Evolutionary conservation across 1,140 invertebrate genomes (phyloP), one percentile per base, ranked within the genome.

Genomic region (Bombus haemorrhoidalis): DNA sequence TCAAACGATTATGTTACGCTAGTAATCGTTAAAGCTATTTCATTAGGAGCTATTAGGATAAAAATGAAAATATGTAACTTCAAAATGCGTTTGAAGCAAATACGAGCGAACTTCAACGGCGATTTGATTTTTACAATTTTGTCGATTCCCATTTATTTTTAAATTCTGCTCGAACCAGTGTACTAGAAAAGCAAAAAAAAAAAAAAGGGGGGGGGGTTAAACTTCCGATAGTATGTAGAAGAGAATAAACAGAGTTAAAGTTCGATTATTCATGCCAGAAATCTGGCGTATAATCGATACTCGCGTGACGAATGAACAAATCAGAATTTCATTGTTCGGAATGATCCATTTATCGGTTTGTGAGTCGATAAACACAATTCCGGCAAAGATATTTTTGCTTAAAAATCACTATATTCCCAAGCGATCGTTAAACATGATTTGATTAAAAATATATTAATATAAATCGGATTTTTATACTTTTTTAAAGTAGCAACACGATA

Each of bases 281-380:
- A 34, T 71, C 8, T 25, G 32, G 25, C 28, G 22, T 71, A 34
- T 69, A 53, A 71, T 69, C 73, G 64, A 83, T n/a, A 39, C 28
- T 41, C 47, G 68, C 22, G 22, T 25, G 41, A 72, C 77, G 41
- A 80, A 39, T 66, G 74, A 25, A 57, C 74, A 78, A 69, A 73
- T 85, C 37, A 53, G 71, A 85, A 64, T 80, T 79, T 85, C 41
- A 80, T 80, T 73, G 77, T 71, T 43, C 47, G 39, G 12, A 73
- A 72, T 39, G 34, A 79, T 85, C 18, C 32, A 41, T 78, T 80
- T 80, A 80, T 85, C 66, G 53, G 18, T 15, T 53, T 41, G 3
- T n/a, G 37, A 4, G 34, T n/a, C 37, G 3, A 8, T 13, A 13
- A 76, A 37, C 15, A 8, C 6, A 53, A 18, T 69, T 68, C 37